Conservation (phyloP, 2,797 vertebrate genomes). For the Cyclura pinguis region DNA sequence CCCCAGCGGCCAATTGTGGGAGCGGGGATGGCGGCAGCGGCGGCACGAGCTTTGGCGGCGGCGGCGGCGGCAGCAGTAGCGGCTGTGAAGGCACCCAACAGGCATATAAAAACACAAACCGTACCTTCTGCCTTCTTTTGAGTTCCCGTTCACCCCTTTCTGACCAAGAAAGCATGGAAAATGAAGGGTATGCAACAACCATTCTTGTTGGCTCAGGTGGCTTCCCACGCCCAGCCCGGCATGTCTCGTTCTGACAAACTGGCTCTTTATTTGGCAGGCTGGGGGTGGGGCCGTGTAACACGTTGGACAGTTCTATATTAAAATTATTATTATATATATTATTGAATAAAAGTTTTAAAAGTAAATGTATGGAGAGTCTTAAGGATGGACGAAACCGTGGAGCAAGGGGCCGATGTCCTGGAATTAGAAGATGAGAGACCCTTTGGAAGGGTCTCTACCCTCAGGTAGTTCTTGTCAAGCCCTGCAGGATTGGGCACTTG, state of each 20-base stretch:
- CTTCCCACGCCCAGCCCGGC: conserved; percentile 42
- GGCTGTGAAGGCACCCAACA: conserved; percentile 58
- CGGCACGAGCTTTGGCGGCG: neutral
- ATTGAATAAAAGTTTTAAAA: conserved; percentile 84
- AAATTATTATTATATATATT: conserved; percentile 76
- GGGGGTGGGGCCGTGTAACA: conserved; percentile 45
- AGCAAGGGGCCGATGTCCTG: neutral
- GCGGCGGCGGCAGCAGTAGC: conserved; percentile 22
- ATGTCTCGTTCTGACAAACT: conserved; percentile 51
- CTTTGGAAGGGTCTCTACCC: neutral
- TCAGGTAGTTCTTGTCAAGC: neutral
- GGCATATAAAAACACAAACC: conserved; percentile 68
- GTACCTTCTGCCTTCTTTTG: conserved; percentile 70
- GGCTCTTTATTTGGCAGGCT: conserved; percentile 37
- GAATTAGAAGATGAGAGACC: neutral
- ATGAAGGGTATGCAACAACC: conserved; percentile 72
- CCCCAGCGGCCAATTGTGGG: conserved; percentile 69
- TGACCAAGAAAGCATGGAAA: conserved; percentile 76
- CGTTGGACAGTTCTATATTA: conserved; percentile 71
- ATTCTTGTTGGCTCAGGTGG: conserved; percentile 67
- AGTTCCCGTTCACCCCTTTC: conserved; percentile 79
- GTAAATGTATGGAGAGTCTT: conserved; percentile 71
- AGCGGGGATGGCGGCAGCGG: conserved; percentile 47
- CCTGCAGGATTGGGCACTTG: neutral
- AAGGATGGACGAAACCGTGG: conserved; percentile 55